phyloP scores from a whole-genome alignment of 2,888 invertebrate species.

The Quadroppia sp. region DNA sequence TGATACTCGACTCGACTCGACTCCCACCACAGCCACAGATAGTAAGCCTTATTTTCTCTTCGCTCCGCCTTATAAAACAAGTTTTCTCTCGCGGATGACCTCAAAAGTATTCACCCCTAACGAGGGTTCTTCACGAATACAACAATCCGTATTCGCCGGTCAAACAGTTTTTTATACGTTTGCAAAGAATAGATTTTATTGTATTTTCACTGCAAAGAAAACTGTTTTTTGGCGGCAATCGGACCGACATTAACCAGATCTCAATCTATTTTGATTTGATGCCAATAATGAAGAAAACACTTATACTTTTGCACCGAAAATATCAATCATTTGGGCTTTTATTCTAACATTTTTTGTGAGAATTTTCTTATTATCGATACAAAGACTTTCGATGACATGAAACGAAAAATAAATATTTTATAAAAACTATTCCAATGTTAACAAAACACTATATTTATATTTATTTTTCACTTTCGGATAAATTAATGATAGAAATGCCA shows the following conservation, averaged over 20 bases:
- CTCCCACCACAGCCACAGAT: slow-evolving; percentile 6
- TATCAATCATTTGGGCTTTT: no score
- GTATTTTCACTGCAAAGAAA: neutral
- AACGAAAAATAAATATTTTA: no score
- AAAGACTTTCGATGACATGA: no score
- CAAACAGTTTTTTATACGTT: slow-evolving; percentile 9
- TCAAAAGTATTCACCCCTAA: slow-evolving; percentile 20
- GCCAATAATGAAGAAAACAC: no score
- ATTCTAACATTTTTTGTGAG: no score
- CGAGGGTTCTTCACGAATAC: neutral
- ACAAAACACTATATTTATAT: no score
- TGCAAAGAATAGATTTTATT: slow-evolving; percentile 6
- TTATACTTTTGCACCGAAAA: no score
- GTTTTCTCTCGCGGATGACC: slow-evolving; percentile 15
- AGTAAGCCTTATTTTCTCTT: neutral
- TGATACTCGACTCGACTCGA: neutral
- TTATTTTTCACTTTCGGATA: no score
- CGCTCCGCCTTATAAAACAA: slow-evolving; percentile 15
- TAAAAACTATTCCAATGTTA: no score
- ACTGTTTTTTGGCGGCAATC: neutral
- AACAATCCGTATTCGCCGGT: slow-evolving; percentile 3
- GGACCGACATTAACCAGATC: neutral
- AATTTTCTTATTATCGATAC: no score
- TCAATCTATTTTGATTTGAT: neutral
- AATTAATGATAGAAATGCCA: no score